phyloP scores from a whole-genome alignment of 2,113 vertebrate species.

The Mesembrinibis cayennensis region DNA sequence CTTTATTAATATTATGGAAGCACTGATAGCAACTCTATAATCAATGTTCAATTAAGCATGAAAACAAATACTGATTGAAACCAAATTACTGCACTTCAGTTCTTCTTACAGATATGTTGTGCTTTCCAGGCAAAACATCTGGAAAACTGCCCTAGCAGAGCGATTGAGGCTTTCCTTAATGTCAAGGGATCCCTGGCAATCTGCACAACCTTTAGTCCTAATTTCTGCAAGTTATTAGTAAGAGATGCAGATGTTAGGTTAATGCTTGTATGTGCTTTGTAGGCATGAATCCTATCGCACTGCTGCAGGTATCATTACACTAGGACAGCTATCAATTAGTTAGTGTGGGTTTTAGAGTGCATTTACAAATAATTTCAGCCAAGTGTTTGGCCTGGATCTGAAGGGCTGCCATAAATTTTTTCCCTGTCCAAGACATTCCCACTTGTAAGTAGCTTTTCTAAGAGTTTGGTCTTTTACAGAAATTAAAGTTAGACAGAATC shows the following conservation, averaged over 20 bases:
- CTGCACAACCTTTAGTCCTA: background rate
- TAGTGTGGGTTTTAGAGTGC: background rate
- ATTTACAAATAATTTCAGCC: background rate
- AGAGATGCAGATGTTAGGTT: background rate
- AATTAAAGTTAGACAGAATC: background rate
- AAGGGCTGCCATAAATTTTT: background rate
- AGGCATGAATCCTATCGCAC: background rate
- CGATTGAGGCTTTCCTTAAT: background rate
- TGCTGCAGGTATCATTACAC: background rate
- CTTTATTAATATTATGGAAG: background rate
- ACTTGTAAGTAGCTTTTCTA: background rate
- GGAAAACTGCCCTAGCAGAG: background rate
- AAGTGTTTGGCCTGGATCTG: background rate
- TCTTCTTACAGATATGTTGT: background rate
- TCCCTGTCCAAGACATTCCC: background rate
- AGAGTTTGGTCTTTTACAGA: background rate
- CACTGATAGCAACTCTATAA: background rate
- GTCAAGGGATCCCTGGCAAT: background rate
- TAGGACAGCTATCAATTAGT: background rate
- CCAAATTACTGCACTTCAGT: background rate
- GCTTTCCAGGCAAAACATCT: constrained; percentile 10
- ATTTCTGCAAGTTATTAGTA: constrained; percentile 2
- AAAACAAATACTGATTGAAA: constrained; percentile 24
- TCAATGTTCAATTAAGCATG: background rate
- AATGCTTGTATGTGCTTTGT: background rate